These are phyloP conservation scores for Varanus salvator DNA, from an alignment of 2,113 vertebrate species.

Conservation along the genomic window DNA sequence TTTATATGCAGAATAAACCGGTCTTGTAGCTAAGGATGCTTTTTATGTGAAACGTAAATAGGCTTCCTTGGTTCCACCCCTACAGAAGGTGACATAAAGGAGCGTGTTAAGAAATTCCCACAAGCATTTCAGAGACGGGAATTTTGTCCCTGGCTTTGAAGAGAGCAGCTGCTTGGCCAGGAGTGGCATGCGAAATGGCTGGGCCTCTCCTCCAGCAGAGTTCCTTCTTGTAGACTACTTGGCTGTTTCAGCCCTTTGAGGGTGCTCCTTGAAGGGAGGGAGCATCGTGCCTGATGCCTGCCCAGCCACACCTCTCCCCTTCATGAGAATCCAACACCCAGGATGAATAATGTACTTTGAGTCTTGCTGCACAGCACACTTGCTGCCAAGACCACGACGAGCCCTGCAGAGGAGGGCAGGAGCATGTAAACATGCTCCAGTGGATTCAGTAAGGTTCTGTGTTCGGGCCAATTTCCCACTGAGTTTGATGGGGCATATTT, in stretches of 20 bases:
- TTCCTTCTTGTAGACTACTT: not conserved
- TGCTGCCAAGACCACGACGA: no score
- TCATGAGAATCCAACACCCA: not conserved
- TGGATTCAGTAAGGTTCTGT: not conserved
- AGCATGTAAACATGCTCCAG: not conserved
- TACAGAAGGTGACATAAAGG: not conserved
- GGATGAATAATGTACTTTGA: not conserved
- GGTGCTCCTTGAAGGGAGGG: not conserved
- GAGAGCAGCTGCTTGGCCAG: not conserved
- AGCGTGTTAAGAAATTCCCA: not conserved
- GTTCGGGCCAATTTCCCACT: not conserved
- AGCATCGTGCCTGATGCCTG: not conserved
- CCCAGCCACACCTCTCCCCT: not conserved
- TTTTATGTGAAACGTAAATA: not conserved
- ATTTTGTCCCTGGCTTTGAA: not conserved
- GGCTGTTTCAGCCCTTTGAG: not conserved
- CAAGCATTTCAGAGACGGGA: not conserved
- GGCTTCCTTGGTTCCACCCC: not conserved
- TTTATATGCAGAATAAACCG: not conserved
- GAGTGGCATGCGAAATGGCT: not conserved
- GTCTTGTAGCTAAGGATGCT: not conserved
- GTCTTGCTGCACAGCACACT: not conserved
- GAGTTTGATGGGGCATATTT: not conserved
- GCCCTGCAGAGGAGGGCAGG: not conserved
- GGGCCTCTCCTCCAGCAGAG: not conserved